These are phyloP conservation scores for Priocnemis perturbator DNA, from an alignment of 2,888 invertebrate species.

Conservation along the genomic window DNA sequence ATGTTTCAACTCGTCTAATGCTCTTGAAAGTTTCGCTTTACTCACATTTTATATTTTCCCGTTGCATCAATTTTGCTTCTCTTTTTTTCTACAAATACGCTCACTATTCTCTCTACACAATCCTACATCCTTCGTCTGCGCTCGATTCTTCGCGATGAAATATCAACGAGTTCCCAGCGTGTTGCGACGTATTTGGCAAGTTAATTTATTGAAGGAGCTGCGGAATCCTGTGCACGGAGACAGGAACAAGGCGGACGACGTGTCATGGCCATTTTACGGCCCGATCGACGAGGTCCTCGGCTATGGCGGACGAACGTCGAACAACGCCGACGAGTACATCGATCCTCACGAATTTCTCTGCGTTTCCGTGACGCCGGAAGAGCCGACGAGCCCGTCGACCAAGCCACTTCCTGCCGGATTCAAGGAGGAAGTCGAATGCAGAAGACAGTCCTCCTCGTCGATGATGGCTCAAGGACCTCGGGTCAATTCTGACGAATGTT, in stretches of 20 bases:
- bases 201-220: slow-evolving; percentile 59
- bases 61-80: no score
- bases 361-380: slow-evolving; percentile 59
- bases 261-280: slow-evolving; percentile 68
- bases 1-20: no score
- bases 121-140: no score
- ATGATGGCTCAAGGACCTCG: slow-evolving; percentile 10
- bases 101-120: no score
- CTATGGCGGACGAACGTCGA: slow-evolving; percentile 43
- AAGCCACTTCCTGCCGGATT: slow-evolving; percentile 29
- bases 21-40: no score
- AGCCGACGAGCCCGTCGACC: slow-evolving; percentile 31
- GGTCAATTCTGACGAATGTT: slow-evolving; percentile 6
- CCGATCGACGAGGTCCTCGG: slow-evolving; percentile 67
- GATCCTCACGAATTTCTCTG: slow-evolving; percentile 67
- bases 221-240: slow-evolving; percentile 68
- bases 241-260: slow-evolving; percentile 68
- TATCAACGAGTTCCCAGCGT: background rate
- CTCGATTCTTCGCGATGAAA: no score
- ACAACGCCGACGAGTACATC: slow-evolving; percentile 52
- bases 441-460: slow-evolving; percentile 15
- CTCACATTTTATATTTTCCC: no score
- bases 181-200: slow-evolving; percentile 37
- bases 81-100: no score
- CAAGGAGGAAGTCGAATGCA: slow-evolving; percentile 31